Evolutionary conservation across 2,797 vertebrate species (phyloP), one percentile per base, ranked within the genome.

Genomic region (Tokudaia muenninki): DNA sequence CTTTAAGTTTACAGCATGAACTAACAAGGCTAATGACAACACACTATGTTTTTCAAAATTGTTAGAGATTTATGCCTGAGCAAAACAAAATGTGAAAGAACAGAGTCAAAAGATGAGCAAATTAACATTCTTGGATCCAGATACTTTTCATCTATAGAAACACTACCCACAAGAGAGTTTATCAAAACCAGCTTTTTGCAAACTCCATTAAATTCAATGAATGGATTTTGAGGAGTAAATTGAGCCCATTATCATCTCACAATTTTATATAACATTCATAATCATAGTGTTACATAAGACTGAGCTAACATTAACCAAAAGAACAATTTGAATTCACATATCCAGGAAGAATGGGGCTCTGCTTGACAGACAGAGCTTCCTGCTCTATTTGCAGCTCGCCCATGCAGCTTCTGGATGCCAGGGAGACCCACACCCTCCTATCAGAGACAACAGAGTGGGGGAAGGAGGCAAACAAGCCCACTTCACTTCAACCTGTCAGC

Each of bases 241-340:
- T 93, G 82, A 72, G 61, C 84, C 84, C 86, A 96, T 97, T 97
- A 94, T 92, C 95, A 96, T 92, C 88, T 94, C 95, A 87, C 59
- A 96, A 91, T 91, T 94, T 98, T 97, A 98, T 95, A 77, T 96
- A 98, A 98, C 95, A 97, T 97, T 94, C 90, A 93, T 96, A 97
- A 96, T 96, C 97, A 97, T 44, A 94, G 55, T 17, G 13, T 97
- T 98, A 96, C 79, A 94, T 97, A 97, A 98, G 63, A 95, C 34
- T n/a, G 12, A 93, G 78, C 94, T 87, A 93, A 75, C 65, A 82
- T 74, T 80, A 96, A 97, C 93, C 97, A 97, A 97, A 96, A 90
- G 82, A 97, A 91, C 92, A 83, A 92, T 98, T 97, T 97, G 81
- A 89, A 93, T 97, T 83, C 52, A 92, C 77, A 74, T 96, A 95